A percentile compares a stretch with the other conserved stretches of the same genome.
Conservation (phyloP, 2,113 vertebrate genomes). For the Perognathus longimembris region DNA sequence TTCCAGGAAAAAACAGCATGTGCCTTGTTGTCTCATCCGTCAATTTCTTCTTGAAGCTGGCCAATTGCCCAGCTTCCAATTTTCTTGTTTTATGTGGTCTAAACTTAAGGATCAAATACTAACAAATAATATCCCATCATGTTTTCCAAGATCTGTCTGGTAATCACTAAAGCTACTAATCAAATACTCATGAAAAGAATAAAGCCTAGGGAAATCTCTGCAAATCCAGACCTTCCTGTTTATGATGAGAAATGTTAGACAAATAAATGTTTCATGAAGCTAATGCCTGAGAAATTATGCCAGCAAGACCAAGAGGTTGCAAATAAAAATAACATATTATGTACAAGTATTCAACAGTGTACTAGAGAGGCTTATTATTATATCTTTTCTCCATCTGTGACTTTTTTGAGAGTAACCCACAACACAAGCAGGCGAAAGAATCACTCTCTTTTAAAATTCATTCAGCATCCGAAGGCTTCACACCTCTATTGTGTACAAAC, state of each 20-base stretch:
- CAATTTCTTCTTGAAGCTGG: background rate
- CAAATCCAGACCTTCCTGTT: conserved; percentile 70
- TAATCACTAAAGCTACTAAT: conserved; percentile 56
- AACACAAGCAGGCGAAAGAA: background rate
- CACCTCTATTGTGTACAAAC: background rate
- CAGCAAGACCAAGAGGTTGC: conserved; percentile 26
- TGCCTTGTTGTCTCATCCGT: background rate
- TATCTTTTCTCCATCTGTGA: background rate
- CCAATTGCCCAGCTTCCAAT: background rate
- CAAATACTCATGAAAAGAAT: conserved; percentile 70
- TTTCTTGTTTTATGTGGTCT: conserved; percentile 39
- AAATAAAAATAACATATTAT: conserved; percentile 7
- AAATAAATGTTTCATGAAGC: conserved; percentile 57
- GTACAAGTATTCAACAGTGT: background rate
- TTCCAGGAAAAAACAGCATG: background rate
- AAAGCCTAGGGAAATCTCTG: conserved; percentile 35
- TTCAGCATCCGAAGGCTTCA: background rate
- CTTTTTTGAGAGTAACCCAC: background rate
- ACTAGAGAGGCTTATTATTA: background rate
- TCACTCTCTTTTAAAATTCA: background rate
- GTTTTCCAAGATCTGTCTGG: conserved; percentile 38
- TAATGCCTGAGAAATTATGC: conserved; percentile 50
- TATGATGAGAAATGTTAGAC: conserved; percentile 52
- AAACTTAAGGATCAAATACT: conserved; percentile 43
- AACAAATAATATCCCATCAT: conserved; percentile 49